A percentile compares a stretch with the other conserved stretches of the same genome.
Evolutionary conservation across 2,888 invertebrate species (phyloP).

Genomic region (Amphipyra tragopoginis): DNA sequence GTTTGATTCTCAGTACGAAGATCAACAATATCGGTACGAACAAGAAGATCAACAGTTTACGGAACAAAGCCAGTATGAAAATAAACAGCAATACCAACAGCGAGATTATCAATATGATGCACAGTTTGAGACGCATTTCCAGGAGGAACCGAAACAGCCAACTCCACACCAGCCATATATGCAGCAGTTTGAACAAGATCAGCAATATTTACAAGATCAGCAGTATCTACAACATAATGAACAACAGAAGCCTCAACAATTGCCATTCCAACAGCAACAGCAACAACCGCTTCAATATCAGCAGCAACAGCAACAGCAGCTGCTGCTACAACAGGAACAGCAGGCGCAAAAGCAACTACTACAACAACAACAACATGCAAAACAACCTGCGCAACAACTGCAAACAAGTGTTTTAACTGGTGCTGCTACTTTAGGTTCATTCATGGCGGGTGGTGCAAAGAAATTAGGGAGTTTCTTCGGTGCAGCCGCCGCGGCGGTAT

Average conservation of each 20-base stretch:
- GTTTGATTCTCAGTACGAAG: slow-evolving; percentile 70
- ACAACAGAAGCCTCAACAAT: slow-evolving; percentile 64
- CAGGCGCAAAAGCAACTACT: slow-evolving; percentile 74
- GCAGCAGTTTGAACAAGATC: slow-evolving; percentile 64
- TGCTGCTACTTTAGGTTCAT: slow-evolving; percentile 85
- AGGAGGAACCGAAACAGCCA: slow-evolving; percentile 63
- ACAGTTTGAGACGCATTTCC: slow-evolving; percentile 63
- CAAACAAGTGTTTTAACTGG: slow-evolving; percentile 84
- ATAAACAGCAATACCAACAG: slow-evolving; percentile 58
- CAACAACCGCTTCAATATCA: slow-evolving; percentile 64
- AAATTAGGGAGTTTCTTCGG: slow-evolving; percentile 87
- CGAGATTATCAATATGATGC: slow-evolving; percentile 49
- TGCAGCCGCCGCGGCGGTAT: slow-evolving; percentile 85
- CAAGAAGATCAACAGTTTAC: slow-evolving; percentile 61
- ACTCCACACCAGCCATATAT: slow-evolving; percentile 63
- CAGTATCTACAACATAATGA: slow-evolving; percentile 67
- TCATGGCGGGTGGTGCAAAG: slow-evolving; percentile 87
- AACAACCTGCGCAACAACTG: slow-evolving; percentile 80
- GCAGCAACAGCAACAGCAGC: slow-evolving; percentile 63
- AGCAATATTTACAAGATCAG: slow-evolving; percentile 67
- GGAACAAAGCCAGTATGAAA: slow-evolving; percentile 63
- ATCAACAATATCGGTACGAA: slow-evolving; percentile 64
- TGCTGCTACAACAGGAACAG: slow-evolving; percentile 67
- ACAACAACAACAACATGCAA: slow-evolving; percentile 77
- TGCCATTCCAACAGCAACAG: slow-evolving; percentile 63